Percentiles rank a stretch among this genome's conserved stretches.
Evolutionary conservation across 2,113 vertebrate species (phyloP).

Genomic region (Galeopterus variegatus): DNA sequence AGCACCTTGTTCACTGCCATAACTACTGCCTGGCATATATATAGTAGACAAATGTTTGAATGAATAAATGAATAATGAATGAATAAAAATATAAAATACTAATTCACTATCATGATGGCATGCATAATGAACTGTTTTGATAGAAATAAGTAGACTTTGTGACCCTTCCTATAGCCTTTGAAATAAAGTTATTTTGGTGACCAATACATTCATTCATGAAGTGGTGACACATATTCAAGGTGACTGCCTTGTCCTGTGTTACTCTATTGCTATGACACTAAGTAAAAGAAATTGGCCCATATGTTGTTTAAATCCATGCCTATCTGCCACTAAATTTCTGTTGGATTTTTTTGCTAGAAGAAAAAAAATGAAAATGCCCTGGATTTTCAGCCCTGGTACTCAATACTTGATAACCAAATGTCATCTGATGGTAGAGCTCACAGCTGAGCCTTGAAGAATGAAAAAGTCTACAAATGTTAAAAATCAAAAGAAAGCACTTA

Average conservation of each 20-base stretch:
- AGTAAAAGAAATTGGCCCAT: neutral
- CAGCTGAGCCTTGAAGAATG: constrained; percentile 11
- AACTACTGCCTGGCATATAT: neutral
- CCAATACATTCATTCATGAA: neutral
- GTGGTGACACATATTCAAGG: neutral
- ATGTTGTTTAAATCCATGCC: neutral
- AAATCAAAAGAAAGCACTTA: constrained; percentile 6
- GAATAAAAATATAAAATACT: constrained; percentile 48
- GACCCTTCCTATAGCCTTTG: neutral
- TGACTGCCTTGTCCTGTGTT: neutral
- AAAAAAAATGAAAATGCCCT: neutral
- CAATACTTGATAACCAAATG: neutral
- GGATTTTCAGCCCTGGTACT: constrained; percentile 25
- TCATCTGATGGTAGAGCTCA: neutral
- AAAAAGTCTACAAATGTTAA: constrained; percentile 42
- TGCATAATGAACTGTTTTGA: constrained; percentile 7
- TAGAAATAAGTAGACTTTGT: constrained; percentile 26
- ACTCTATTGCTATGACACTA: neutral
- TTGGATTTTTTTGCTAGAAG: neutral
- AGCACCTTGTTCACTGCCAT: neutral
- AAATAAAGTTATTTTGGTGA: neutral
- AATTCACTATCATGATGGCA: constrained; percentile 12
- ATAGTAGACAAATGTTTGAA: neutral
- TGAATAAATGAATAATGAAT: constrained; percentile 60
- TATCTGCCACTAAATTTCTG: neutral